Conservation (phyloP, 2,797 vertebrate species). For the Rhabdomys pumilio region DNA sequence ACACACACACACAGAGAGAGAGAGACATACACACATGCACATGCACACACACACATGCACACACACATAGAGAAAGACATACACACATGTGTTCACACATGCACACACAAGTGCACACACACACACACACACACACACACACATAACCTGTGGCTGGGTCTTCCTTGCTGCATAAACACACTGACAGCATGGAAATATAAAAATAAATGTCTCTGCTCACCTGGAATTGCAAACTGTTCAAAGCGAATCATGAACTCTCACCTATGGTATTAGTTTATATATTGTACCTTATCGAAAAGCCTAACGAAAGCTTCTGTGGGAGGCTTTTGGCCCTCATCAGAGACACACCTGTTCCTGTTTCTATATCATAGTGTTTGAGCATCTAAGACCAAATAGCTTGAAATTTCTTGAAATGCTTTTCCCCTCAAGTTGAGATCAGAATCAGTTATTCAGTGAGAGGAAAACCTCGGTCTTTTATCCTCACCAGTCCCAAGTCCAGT, state of each 20-base stretch:
- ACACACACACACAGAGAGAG: background rate
- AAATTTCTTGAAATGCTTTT: conserved; percentile 24
- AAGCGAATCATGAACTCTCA: conserved; percentile 16
- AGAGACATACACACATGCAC: no score
- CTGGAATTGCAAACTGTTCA: conserved; percentile 58
- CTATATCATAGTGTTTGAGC: background rate
- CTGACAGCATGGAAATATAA: conserved; percentile 43
- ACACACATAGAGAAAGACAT: background rate
- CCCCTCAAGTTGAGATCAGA: conserved; percentile 3
- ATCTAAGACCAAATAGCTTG: background rate
- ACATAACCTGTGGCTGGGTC: background rate
- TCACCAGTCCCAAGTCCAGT: background rate
- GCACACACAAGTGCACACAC: background rate
- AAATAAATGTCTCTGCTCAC: conserved; percentile 36
- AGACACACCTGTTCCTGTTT: conserved; percentile 44
- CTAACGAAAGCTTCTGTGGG: background rate
- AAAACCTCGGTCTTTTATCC: background rate
- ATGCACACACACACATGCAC: no score
- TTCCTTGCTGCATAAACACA: conserved; percentile 53
- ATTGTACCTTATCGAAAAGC: conserved; percentile 14
- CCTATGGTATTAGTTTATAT: conserved; percentile 36
- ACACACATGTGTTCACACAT: no score
- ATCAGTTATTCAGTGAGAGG: background rate
- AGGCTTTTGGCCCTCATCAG: background rate
- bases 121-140: background rate